Evolutionary conservation across 2,797 vertebrate species (phyloP), one percentile per base, ranked within the genome.

Genomic region (Sylvia borin): DNA sequence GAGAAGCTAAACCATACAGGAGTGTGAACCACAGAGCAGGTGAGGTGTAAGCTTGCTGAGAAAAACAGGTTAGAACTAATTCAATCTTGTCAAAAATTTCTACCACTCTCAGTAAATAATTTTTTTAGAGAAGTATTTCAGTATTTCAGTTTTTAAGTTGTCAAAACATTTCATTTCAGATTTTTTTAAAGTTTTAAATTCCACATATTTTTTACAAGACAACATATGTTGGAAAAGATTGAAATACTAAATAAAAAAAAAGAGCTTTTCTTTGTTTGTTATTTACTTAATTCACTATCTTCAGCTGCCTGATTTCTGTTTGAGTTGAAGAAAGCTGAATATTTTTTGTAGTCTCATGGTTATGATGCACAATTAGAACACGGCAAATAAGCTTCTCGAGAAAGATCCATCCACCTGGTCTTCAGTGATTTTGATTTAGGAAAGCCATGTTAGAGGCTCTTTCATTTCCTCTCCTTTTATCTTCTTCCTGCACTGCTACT

Each of bases 131-230:
- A 89, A 79, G 6, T 67, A 73, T 92, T 90, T 81, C 38, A 62
- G 16, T 87, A 83, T 75, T 85, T 90, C 36, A 47, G 0, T 70
- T 77, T 93, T 93, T 72, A 72, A 76, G 45, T 79, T 87, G 90
- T 91, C 77, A 89, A 79, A 96, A 83, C 72, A 61, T 79, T 90
- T 93, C 7, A 82, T 78, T 86, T 90, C 58, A 64, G 54, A 32
- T 0, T 13, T 62, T 6, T 66, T 53, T 40, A 0, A 0, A 47
- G 38, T 64, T 62, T 70, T 65, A 82, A 61, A 75, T 90, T 57
- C 80, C 47, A 61, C 38, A 6, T 58, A 15, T 81, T 91, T 93
- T 93, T 89, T 65, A 67, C 15, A 64, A 87, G 70, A 71, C 26
- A 83, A 32, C 58, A 83, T 80, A 67, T 6, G 27, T 72, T 94